Base-by-base conservation (phyloP, 2,797 vertebrate genomes). In the Phaenicophaeus curvirostris region DNA sequence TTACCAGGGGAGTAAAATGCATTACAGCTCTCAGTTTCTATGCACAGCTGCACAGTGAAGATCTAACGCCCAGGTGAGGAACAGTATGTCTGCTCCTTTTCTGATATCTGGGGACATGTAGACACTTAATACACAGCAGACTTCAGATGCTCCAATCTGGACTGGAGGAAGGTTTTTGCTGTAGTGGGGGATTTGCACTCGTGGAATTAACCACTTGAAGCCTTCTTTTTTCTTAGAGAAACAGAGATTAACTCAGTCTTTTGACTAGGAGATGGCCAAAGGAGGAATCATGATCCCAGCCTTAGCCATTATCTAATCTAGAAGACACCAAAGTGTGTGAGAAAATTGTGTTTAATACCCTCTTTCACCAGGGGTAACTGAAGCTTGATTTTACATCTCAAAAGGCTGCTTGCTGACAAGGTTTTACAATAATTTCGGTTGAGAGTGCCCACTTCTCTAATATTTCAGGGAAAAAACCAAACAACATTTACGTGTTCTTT, bases 21-120 rank as follows among this genome's bases (percentile, higher is more conserved):
- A 77, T 80, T 89, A 71, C 68, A 85, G 84, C 61, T 82, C 71
- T 74, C 68, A 18, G 75, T 46, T 90, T 79, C 82, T 83, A 54
- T 71, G 91, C 85, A 89, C 25, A 92, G 75, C 59, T 77, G 63
- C 68, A 85, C 57, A 77, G 65, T n/a, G 35, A 71, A 92, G 87
- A 74, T 67, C 85, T 83, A 84, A 76, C 39, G 57, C 37, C 53
- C 61, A 83, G 92, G 50, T 68, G 53, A 93, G 42, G 55, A 21
- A 48, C 13, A 48, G 20, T 61, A 48, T 21, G n/a, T 41, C 59
- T 75, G 46, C 51, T 93, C 46, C 58, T 84, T 18, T 81, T 85
- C 85, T 62, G 82, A 87, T 78, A 75, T 42, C 50, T 33, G 69
- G 76, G 93, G 73, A 93, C 58, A 83, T 39, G 41, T 25, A 93